Base-by-base conservation (phyloP, 2,797 vertebrate genomes). In the Rhabdophis nuchalis region DNA sequence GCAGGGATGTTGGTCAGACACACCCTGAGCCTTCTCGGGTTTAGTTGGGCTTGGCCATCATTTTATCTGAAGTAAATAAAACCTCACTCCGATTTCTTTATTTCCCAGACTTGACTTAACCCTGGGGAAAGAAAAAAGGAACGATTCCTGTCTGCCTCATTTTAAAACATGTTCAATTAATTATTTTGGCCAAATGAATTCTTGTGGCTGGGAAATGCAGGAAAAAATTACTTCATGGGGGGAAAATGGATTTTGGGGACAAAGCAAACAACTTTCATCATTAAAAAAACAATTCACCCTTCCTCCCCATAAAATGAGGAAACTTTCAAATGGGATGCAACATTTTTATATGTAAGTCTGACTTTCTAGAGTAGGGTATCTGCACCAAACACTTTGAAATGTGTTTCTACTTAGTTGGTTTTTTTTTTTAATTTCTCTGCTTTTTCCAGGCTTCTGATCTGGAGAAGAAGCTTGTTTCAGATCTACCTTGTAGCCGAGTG, bases 1-100 rank as follows among this genome's bases (percentile, higher is more conserved):
- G 92, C 57, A 89, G 94, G 93, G 93, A 94, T 91, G 94, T 95
- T 94, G 92, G 92, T 93, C 93, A 96, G 95, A 94, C 93, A 72
- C 89, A 95, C 91, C 93, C 92, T 8, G 29, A 95, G 91, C 92
- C 92, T 92, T 96, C 95, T 95, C 96, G 87, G 52, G 82, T 96
- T 96, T 95, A 95, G 91, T 87, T 93, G 94, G 92, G 93, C 61
- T 87, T 89, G 90, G 77, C 93, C 93, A 93, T 94, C 92, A 89
- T 96, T 95, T 96, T 94, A 95, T 95, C 96, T 95, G 89, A 90
- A 89, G 92, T 58, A 90, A 95, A 96, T 86, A 94, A 94, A 94
- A 87, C 89, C 90, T 29, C 93, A 82, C 72, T 93, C 90, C 12
- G 64, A 68, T 41, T 93, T 95, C 91, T 88, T 87, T 88, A 61